These are phyloP conservation scores for Pseudoatta argentina DNA, from an alignment of 1,140 invertebrate species.

Conservation along the genomic window DNA sequence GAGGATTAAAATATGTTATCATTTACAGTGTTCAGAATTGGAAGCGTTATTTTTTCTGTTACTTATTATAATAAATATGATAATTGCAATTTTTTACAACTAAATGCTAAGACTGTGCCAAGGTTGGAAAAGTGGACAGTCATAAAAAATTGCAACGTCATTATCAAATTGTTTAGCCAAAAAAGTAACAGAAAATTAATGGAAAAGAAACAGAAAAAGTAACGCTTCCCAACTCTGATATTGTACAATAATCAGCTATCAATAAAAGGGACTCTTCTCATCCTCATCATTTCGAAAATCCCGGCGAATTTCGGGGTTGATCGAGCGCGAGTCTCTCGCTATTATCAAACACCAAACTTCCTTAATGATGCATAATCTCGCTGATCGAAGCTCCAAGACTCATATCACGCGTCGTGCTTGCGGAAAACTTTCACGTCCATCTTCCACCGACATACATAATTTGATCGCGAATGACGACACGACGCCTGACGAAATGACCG, in stretches of 20 bases:
- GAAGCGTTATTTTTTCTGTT: too few species aligned
- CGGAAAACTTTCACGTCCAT: not conserved
- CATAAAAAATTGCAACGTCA: too few species aligned
- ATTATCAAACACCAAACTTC: slow-evolving; percentile 9
- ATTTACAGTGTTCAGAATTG: not conserved
- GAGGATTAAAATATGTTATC: not conserved
- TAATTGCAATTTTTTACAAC: too few species aligned
- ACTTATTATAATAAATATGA: too few species aligned
- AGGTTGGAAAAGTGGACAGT: too few species aligned
- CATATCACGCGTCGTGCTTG: slow-evolving; percentile 18
- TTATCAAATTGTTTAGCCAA: too few species aligned
- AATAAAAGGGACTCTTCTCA: not conserved
- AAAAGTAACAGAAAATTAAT: too few species aligned
- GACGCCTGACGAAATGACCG: slow-evolving; percentile 59
- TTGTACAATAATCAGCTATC: not conserved
- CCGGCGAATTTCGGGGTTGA: not conserved
- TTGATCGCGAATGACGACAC: not conserved
- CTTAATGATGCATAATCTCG: slow-evolving; percentile 13
- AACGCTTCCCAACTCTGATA: too few species aligned
- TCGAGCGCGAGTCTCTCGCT: not conserved
- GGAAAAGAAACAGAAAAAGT: too few species aligned
- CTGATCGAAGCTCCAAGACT: not conserved
- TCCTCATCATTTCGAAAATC: not conserved
- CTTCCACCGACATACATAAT: not conserved
- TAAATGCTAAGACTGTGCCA: too few species aligned